These are phyloP conservation scores for Lithophane leautieri DNA, from an alignment of 2,888 invertebrate species.

Conservation along the genomic window DNA sequence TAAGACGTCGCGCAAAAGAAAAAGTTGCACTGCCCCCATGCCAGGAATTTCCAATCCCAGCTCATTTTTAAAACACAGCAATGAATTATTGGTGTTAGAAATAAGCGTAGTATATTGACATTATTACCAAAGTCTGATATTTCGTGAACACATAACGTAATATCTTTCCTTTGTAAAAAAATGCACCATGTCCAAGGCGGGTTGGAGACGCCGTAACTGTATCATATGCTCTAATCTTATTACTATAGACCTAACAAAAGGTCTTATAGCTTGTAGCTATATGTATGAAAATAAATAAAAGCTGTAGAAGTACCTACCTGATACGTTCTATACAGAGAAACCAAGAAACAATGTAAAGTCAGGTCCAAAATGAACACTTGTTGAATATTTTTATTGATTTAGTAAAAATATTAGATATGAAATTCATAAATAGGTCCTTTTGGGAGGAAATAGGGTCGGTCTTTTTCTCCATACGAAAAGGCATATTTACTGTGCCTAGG, in stretches of 20 bases:
- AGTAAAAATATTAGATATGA: not conserved
- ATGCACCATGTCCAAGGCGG: too few species aligned
- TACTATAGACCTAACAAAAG: not conserved
- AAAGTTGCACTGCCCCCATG: not conserved
- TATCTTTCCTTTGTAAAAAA: too few species aligned
- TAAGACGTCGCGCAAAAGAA: not conserved
- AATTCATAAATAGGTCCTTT: not conserved
- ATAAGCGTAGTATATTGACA: not conserved
- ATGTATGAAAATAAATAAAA: not conserved
- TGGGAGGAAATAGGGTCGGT: too few species aligned
- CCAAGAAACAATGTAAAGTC: not conserved
- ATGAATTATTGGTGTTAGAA: not conserved
- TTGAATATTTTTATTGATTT: not conserved
- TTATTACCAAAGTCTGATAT: not conserved
- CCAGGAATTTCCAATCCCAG: too few species aligned
- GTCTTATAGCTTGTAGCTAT: not conserved
- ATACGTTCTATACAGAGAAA: not conserved
- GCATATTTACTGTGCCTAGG: too few species aligned
- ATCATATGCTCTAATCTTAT: not conserved
- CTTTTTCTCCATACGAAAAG: too few species aligned
- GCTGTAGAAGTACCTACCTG: too few species aligned
- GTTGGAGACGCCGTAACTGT: too few species aligned
- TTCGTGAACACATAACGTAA: not conserved
- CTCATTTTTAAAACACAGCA: not conserved
- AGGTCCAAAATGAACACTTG: not conserved